These are phyloP conservation scores for Anguilla marmorata DNA, from an alignment of 2,797 vertebrate genomes.

Conservation along the genomic window DNA sequence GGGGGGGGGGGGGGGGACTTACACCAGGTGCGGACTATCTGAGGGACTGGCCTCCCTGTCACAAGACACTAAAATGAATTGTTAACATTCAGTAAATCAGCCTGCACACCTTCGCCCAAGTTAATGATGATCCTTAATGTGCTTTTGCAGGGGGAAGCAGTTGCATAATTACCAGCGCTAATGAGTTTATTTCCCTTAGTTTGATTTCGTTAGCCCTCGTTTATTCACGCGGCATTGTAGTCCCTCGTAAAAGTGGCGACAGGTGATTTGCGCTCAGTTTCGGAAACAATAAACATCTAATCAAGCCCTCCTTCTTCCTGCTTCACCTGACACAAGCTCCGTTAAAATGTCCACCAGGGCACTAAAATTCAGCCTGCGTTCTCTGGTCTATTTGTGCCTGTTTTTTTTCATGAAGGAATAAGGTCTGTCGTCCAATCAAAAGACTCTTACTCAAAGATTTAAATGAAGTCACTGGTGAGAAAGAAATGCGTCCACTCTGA, in stretches of 20 bases:
- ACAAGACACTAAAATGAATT: constrained; percentile 36
- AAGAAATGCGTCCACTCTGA: not conserved
- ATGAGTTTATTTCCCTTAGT: constrained; percentile 45
- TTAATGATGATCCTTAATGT: constrained; percentile 29
- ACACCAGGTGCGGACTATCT: constrained; percentile 33
- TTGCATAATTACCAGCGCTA: constrained; percentile 48
- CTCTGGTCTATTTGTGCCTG: not conserved
- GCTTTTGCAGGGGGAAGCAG: constrained; percentile 26
- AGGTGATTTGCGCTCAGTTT: constrained; percentile 39
- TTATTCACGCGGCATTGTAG: constrained; percentile 37
- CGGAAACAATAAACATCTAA: constrained; percentile 5
- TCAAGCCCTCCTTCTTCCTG: not conserved
- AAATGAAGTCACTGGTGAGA: not conserved
- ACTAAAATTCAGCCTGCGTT: not conserved
- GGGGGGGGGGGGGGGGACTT: not conserved
- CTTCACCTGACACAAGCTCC: not conserved
- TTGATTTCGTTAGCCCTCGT: constrained; percentile 40
- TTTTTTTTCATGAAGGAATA: not conserved
- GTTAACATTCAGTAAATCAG: constrained; percentile 39
- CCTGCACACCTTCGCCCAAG: constrained; percentile 33
- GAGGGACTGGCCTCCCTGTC: constrained; percentile 34
- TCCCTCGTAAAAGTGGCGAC: constrained; percentile 28
- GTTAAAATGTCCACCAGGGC: not conserved
- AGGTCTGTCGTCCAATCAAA: not conserved
- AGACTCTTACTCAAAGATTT: not conserved